Percentiles rank a stretch among this genome's conserved stretches.
Conservation (phyloP, 64 coral and sea anemone genomes). For the Montipora cactus region DNA sequence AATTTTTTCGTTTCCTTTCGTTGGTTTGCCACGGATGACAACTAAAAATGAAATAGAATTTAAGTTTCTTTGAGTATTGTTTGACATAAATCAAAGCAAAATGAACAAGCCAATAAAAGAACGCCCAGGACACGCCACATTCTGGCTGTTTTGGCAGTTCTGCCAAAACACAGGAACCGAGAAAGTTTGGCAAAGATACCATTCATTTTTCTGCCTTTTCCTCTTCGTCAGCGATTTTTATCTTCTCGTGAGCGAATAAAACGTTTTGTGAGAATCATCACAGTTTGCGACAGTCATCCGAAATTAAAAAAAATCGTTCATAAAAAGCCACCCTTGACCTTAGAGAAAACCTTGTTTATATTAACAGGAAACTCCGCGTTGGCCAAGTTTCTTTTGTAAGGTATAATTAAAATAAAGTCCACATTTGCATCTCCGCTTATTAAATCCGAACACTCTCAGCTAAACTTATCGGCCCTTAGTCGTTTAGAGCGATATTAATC, state of each 20-base stretch:
- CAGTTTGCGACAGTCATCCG: neutral
- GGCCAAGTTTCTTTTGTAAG: slow-evolving; percentile 46
- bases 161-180: slow-evolving; percentile 11
- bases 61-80: neutral
- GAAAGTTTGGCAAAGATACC: neutral
- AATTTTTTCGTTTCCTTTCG: slow-evolving; percentile 32
- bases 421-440: slow-evolving; percentile 48
- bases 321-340: slow-evolving; percentile 47
- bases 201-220: neutral
- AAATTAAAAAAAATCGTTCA: neutral
- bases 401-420: slow-evolving; percentile 49
- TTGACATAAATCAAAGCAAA: slow-evolving; percentile 37
- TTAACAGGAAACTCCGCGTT: slow-evolving; percentile 57
- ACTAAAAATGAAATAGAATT: slow-evolving; percentile 18
- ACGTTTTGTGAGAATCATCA: neutral
- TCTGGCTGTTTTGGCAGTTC: slow-evolving; percentile 32
- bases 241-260: neutral
- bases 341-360: slow-evolving; percentile 38
- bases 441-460: slow-evolving; percentile 36
- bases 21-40: neutral
- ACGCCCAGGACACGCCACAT: neutral
- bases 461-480: neutral
- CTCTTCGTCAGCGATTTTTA: neutral
- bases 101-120: slow-evolving; percentile 17
- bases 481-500: neutral